Conservation (phyloP, 2,888 invertebrate species). For the Pristionchus mayeri region DNA sequence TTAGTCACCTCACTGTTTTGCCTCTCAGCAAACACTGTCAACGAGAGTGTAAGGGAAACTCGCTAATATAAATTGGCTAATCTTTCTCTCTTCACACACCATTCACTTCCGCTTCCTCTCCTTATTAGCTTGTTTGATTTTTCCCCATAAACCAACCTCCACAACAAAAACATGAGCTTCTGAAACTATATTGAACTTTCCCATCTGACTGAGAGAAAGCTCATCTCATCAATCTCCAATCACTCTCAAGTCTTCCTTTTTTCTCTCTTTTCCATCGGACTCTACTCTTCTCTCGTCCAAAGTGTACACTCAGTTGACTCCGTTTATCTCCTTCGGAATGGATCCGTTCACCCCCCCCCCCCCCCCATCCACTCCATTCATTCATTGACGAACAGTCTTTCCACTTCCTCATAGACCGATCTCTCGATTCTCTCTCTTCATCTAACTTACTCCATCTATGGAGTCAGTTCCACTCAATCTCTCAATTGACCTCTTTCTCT, state of each 20-base stretch:
- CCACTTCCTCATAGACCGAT: constrained; percentile 1
- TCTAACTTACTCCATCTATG: neutral
- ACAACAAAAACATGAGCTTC: neutral
- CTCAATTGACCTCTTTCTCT: neutral
- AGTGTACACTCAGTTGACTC: constrained; percentile 39
- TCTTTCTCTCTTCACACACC: constrained; percentile 1
- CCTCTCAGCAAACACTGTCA: constrained; percentile 15
- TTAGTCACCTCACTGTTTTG: constrained; percentile 23
- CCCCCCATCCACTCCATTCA: neutral
- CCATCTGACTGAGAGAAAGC: neutral
- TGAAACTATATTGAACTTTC: neutral
- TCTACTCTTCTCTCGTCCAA: constrained; percentile 13
- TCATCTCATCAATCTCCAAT: constrained; percentile 32
- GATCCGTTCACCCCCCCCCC: constrained; percentile 6
- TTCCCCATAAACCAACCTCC: neutral
- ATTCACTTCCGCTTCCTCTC: neutral
- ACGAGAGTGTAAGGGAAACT: constrained; percentile 25
- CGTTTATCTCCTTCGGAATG: neutral
- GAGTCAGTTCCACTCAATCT: neutral
- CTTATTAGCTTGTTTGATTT: neutral
- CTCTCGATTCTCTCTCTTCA: too few relatives aligned
- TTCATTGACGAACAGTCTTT: constrained; percentile 2
- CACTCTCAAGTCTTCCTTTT: constrained; percentile 35
- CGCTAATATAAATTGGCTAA: constrained; percentile 24
- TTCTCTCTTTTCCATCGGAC: constrained; percentile 8